phyloP scores from a whole-genome alignment of 2,888 invertebrate species.

The Xanthorhoe spadicearia region DNA sequence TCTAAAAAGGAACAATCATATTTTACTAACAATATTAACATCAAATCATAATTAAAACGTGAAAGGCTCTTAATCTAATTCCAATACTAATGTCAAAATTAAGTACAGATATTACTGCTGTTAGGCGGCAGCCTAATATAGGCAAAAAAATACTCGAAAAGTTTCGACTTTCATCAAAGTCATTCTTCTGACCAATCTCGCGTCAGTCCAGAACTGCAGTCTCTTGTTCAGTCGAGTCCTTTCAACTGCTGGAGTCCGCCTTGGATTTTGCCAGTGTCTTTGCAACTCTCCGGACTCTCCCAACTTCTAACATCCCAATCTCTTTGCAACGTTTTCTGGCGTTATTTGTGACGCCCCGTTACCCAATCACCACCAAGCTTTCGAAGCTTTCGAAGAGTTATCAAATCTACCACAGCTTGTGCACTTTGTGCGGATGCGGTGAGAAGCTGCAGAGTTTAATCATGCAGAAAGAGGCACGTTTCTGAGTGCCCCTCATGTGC shows the following conservation, averaged over 20 bases:
- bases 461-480: constrained; percentile 58
- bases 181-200: neutral
- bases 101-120: constrained; percentile 71
- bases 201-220: neutral
- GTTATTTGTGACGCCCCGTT: constrained; percentile 2
- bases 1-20: constrained; percentile 3
- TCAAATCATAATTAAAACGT: constrained; percentile 2
- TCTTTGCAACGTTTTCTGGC: neutral
- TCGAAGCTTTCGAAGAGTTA: neutral
- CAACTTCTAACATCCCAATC: neutral
- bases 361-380: constrained; percentile 5
- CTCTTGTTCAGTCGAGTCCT: neutral
- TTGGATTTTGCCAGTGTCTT: neutral
- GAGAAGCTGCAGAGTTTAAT: constrained; percentile 69
- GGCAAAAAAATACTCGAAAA: constrained; percentile 46
- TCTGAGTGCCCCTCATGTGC: constrained; percentile 47
- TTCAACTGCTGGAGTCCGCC: neutral
- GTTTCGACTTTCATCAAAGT: neutral
- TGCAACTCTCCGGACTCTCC: neutral
- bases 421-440: constrained; percentile 46
- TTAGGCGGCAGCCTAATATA: constrained; percentile 73
- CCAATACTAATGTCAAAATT: constrained; percentile 62
- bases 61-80: constrained; percentile 22
- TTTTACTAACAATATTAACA: neutral
- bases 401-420: constrained; percentile 43